phyloP scores from a whole-genome alignment of 2,888 invertebrate species.

The Ramazzottius varieornatus region DNA sequence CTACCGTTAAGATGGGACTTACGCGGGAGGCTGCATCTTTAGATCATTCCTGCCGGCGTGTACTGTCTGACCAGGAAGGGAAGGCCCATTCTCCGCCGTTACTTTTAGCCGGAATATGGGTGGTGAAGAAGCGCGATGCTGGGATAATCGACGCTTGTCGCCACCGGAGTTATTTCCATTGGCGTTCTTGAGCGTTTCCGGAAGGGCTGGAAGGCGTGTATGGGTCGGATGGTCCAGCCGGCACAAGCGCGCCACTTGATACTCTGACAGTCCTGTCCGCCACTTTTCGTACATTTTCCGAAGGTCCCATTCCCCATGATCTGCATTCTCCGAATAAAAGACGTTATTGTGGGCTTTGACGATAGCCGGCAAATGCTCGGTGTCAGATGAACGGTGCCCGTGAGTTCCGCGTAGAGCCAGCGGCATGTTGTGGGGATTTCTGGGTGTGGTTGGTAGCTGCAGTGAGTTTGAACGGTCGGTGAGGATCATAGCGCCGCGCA shows the following conservation, averaged over 20 bases:
- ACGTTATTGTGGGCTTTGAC: not conserved
- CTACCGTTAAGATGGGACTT: not conserved
- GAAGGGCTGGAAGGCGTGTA: not conserved
- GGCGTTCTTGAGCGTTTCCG: not conserved
- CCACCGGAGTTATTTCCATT: not conserved
- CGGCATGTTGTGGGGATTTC: no score
- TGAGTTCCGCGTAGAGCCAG: no score
- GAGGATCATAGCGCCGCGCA: no score
- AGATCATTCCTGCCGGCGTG: no score
- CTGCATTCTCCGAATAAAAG: not conserved
- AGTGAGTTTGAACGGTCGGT: no score
- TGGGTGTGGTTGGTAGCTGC: no score
- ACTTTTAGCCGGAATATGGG: not conserved
- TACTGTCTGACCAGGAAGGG: no score
- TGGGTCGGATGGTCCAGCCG: not conserved
- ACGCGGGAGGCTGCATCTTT: not conserved
- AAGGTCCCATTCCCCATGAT: not conserved
- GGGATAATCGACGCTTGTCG: not conserved
- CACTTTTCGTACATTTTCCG: not conserved
- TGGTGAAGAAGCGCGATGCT: not conserved
- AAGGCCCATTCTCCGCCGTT: not conserved
- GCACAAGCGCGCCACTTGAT: not conserved
- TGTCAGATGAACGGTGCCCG: no score
- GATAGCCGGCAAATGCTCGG: not conserved
- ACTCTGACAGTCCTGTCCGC: not conserved